phyloP scores from a whole-genome alignment of 2,888 invertebrate species.

The Amblyjoppa fuscipennis region DNA sequence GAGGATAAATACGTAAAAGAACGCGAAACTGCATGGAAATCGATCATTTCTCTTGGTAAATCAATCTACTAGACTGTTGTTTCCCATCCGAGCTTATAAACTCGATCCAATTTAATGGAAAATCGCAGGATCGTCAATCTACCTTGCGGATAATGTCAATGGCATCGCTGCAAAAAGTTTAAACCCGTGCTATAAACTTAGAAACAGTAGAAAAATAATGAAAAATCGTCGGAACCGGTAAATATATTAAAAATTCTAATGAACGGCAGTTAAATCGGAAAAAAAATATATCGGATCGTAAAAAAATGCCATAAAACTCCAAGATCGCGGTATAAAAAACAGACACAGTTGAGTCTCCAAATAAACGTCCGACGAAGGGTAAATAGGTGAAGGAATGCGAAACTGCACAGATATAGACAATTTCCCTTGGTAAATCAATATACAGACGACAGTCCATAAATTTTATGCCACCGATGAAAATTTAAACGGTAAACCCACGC shows the following conservation, averaged over 20 bases:
- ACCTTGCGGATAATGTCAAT: not conserved
- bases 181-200: not conserved
- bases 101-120: not conserved
- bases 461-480: conserved; percentile 5
- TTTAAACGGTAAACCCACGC: not conserved
- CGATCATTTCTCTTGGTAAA: too few relatives aligned
- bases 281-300: not conserved
- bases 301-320: not conserved
- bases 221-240: too few relatives aligned
- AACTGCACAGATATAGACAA: not conserved
- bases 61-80: too few relatives aligned
- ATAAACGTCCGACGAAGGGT: too few relatives aligned
- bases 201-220: too few relatives aligned
- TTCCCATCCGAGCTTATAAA: not conserved
- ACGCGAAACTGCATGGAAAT: too few relatives aligned
- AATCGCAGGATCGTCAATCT: not conserved
- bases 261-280: not conserved
- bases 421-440: not conserved
- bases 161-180: not conserved
- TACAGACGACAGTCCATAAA: not conserved
- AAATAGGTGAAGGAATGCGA: not conserved
- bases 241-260: not conserved
- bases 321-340: too few relatives aligned
- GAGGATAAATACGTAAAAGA: too few relatives aligned
- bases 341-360: too few relatives aligned